Evolutionary conservation across 2,113 vertebrate genomes (phyloP), one percentile per base, ranked within the genome.

Genomic region (Pachypanchax playfairii): DNA sequence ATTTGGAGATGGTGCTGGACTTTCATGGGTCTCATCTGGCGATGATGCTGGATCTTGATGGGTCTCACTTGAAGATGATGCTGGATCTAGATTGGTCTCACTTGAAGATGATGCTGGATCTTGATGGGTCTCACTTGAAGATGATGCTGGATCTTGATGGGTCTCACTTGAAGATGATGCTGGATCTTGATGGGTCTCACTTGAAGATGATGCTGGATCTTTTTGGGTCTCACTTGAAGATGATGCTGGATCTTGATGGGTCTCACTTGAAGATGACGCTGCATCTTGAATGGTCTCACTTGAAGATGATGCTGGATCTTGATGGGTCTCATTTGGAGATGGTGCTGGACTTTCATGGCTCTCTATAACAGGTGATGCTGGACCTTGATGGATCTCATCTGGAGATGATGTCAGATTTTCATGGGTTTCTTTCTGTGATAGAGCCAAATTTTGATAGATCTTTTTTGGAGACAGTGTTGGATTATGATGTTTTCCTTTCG

Each of bases 11-110:
- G 22, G 13, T 31, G 25, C 3, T 1, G 20, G 22, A 18, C 21
- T 18, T 26, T 20, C 15, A 2, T 29, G 17, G 13, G 2, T 1
- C 4, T 31, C 31, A 1, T 7, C 31, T 4, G 31, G 33, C 15
- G 51, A 17, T 7, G 22, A 7, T 12, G 22, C 4, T 4, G 9
- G 36, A 6, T 11, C 13, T 21, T 50, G 17, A 18, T 31, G 47
- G 26, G 24, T 12, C 3, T 64, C 39, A 9, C 64, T 29, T 8
- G 20, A 17, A 47, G 21, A 33, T 10, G 21, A 24, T 0, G 9
- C 7, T 4, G 67, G 65, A 61, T 39, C 67, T 2, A 33, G 17
- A 5, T n/a, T 47, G 18, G 14, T 21, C 8, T 53, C 38, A 8
- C 5, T 14, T 0, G 39, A 22, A 17, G 18, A 3, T 12, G 36